Conservation (phyloP, 2,888 invertebrate species). For the Synergus gifuensis region DNA sequence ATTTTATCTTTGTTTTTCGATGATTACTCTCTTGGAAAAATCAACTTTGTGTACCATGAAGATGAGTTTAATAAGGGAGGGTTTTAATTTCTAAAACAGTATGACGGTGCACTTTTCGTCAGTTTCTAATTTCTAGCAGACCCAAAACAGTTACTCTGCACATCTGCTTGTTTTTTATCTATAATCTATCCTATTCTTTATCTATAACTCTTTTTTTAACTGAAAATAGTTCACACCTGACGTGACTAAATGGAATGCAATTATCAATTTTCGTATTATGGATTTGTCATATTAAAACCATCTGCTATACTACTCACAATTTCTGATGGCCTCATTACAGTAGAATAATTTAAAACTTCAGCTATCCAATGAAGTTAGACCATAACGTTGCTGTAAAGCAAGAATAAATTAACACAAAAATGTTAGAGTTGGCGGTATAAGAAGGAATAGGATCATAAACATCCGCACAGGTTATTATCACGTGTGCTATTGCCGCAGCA, state of each 20-base stretch:
- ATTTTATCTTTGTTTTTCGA: not conserved
- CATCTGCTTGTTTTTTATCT: not conserved
- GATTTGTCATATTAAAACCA: not conserved
- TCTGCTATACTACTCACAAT: not conserved
- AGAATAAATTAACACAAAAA: not conserved
- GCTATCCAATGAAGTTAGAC: not conserved
- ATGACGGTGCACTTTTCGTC: not conserved
- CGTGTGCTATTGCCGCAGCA: not conserved
- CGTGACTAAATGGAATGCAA: not conserved
- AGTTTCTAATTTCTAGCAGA: not conserved
- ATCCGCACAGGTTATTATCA: not conserved
- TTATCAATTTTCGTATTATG: not conserved
- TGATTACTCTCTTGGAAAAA: not conserved
- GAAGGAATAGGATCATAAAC: not conserved
- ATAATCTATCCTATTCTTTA: not conserved
- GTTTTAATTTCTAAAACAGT: not conserved
- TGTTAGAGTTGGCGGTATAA: not conserved
- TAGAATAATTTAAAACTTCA: not conserved
- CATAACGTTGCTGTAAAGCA: not conserved
- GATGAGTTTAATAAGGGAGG: not conserved
- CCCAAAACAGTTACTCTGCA: not conserved
- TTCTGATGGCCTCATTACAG: not conserved
- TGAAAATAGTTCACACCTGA: not conserved
- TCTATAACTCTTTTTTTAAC: not conserved
- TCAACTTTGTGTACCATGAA: not conserved